A percentile compares a stretch with the other conserved stretches of the same genome.
Evolutionary conservation across 2,113 vertebrate genomes (phyloP).

Genomic region (Semicossyphus pulcher): DNA sequence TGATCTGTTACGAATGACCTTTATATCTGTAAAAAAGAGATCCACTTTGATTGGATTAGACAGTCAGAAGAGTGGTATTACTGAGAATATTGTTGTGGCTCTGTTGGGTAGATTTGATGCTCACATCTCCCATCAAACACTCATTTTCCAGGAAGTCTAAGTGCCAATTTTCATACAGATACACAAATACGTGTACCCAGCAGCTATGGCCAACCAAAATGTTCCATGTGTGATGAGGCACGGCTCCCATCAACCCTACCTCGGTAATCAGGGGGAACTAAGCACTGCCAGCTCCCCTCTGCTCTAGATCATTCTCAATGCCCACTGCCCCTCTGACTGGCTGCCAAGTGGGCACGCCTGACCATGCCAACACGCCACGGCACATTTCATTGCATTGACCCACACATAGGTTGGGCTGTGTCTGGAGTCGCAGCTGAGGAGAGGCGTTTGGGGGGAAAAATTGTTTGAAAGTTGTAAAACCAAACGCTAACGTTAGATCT

Average conservation of each 20-base stretch:
- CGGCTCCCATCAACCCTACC: slow-evolving; percentile 12
- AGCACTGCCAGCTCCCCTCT: slow-evolving; percentile 44
- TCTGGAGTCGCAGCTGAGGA: slow-evolving; percentile 19
- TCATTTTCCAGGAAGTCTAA: neutral
- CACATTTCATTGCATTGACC: slow-evolving; percentile 55
- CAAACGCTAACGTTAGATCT: slow-evolving; percentile 45
- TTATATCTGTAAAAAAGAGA: neutral
- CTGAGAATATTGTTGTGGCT: neutral
- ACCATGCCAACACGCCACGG: slow-evolving; percentile 42
- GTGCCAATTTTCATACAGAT: neutral
- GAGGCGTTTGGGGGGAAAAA: slow-evolving; percentile 21
- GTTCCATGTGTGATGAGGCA: slow-evolving; percentile 18
- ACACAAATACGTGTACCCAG: neutral
- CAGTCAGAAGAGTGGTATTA: neutral
- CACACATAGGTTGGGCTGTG: slow-evolving; percentile 35
- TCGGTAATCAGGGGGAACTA: slow-evolving; percentile 37
- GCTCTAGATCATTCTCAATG: slow-evolving; percentile 54
- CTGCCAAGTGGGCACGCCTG: slow-evolving; percentile 46
- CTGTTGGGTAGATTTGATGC: neutral
- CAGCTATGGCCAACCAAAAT: neutral
- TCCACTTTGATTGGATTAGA: slow-evolving; percentile 2
- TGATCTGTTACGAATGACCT: no score
- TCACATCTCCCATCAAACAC: neutral
- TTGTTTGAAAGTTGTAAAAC: slow-evolving; percentile 36
- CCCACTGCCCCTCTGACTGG: slow-evolving; percentile 48